These are phyloP conservation scores for Oscheius sp. DNA, from an alignment of 2,888 invertebrate species.

Conservation along the genomic window DNA sequence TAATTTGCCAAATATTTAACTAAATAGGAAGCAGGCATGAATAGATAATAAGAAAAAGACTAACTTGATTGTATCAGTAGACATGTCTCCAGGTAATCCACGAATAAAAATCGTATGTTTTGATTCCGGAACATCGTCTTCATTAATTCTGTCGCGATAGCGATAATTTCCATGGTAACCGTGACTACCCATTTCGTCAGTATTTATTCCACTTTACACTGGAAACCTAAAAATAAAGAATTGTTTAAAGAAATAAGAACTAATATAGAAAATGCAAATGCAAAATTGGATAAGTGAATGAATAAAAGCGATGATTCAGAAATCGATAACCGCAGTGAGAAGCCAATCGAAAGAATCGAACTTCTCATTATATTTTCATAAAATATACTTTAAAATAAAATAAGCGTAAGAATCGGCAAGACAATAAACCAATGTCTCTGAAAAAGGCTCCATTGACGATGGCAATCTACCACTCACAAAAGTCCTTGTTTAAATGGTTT, in stretches of 20 bases:
- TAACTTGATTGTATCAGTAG: constrained; percentile 60
- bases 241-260: neutral
- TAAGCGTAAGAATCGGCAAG: too few species aligned
- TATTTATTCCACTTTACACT: neutral
- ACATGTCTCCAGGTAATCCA: constrained; percentile 53
- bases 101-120: constrained; percentile 64
- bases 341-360: neutral
- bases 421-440: too few species aligned
- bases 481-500: too few species aligned
- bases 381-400: neutral
- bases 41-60: constrained; percentile 19
- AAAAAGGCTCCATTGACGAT: too few species aligned
- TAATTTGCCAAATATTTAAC: too few species aligned
- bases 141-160: constrained; percentile 52
- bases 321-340: too few species aligned
- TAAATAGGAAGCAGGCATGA: too few species aligned
- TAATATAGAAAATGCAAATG: neutral
- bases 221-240: neutral
- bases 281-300: neutral
- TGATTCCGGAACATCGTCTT: constrained; percentile 66
- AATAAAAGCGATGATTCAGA: too few species aligned
- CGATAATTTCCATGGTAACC: neutral
- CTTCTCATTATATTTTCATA: neutral
- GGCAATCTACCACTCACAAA: too few species aligned
- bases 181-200: neutral